Percentiles rank a stretch among this genome's conserved stretches.
Evolutionary conservation across 2,888 invertebrate genomes (phyloP).

Genomic region (Cosmopolites sordidus): DNA sequence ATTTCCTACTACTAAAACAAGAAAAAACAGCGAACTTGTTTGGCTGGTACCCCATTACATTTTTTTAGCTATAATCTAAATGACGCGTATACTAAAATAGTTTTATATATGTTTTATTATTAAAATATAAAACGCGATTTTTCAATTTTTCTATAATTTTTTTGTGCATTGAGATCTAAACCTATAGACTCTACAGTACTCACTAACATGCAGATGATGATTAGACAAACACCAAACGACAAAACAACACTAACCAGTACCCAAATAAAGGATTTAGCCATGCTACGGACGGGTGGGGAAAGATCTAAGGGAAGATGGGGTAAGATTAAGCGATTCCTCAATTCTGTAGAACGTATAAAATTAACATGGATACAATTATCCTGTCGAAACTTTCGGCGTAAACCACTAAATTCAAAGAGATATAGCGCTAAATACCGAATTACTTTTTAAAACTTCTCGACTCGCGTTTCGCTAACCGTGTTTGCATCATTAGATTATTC

Average conservation of each 20-base stretch:
- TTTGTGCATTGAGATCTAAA: conserved; percentile 46
- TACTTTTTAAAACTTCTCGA: no score
- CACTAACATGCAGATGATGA: conserved; percentile 42
- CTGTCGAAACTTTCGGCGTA: no score
- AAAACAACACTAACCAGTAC: conserved; percentile 28
- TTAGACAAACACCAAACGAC: conserved; percentile 39
- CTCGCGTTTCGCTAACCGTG: no score
- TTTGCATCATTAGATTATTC: no score
- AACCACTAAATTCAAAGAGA: no score
- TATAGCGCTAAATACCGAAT: no score
- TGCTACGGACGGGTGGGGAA: neutral
- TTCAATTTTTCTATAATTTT: conserved; percentile 36
- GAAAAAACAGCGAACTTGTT: conserved; percentile 8
- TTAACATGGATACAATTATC: no score
- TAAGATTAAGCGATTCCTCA: no score
- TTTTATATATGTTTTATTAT: conserved; percentile 42
- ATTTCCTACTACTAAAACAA: no score
- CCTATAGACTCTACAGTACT: conserved; percentile 44
- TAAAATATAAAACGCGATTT: conserved; percentile 49
- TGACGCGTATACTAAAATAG: conserved; percentile 47
- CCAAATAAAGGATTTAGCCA: no score
- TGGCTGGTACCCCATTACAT: conserved; percentile 8
- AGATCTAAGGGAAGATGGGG: neutral
- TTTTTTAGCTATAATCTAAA: conserved; percentile 13
- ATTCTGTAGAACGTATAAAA: no score